phyloP scores from a whole-genome alignment of 2,113 vertebrate species.

The Coryphaenoides rupestris region DNA sequence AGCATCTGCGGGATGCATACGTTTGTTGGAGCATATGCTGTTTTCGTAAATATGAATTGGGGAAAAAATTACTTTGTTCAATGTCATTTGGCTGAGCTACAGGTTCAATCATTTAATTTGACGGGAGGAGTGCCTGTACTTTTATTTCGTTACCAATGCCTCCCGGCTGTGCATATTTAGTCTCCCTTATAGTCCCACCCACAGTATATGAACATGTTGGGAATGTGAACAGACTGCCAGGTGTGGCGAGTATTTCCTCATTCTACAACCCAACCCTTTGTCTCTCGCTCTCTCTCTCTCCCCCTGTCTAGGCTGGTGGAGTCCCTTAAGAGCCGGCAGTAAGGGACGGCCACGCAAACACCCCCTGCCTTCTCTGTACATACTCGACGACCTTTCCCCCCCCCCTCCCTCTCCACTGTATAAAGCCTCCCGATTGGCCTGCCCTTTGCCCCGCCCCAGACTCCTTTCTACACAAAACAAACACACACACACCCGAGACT shows the following conservation, averaged over 20 bases:
- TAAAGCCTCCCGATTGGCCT: conserved; percentile 22
- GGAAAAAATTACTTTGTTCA: too few species aligned
- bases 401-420: conserved; percentile 6
- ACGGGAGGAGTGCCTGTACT: too few species aligned
- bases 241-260: conserved; percentile 7
- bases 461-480: too few species aligned
- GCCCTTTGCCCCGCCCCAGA: conserved; percentile 26
- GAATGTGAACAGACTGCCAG: too few species aligned
- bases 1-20: too few species aligned
- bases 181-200: not conserved
- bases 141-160: too few species aligned
- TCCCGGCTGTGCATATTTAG: too few species aligned
- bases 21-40: too few species aligned
- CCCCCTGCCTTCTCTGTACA: conserved; percentile 51
- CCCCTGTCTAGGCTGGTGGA: conserved; percentile 89
- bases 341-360: conserved; percentile 40
- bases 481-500: conserved; percentile 35
- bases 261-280: not conserved
- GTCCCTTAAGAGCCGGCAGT: conserved; percentile 93
- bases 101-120: too few species aligned
- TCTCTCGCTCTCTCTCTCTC: conserved; percentile 19
- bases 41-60: too few species aligned
- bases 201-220: too few species aligned
- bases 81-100: too few species aligned
- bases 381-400: conserved; percentile 48